A percentile compares a stretch with the other conserved stretches of the same genome.
phyloP scores from a whole-genome alignment of 2,113 vertebrate genomes.

The Dromiciops gliroides region DNA sequence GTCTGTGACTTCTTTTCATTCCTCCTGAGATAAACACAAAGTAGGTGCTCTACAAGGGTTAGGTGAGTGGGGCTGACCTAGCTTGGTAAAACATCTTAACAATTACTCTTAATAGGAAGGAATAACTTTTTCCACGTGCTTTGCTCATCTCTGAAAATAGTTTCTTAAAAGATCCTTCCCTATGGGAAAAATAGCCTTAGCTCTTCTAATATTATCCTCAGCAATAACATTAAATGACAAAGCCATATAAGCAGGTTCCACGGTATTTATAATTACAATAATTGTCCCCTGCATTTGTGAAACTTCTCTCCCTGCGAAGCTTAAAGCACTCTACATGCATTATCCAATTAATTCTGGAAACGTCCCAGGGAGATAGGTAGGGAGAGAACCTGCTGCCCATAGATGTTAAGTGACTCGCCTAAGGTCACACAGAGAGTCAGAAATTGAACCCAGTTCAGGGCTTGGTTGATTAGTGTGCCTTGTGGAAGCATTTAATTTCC shows the following conservation, averaged over 20 bases:
- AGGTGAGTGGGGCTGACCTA: neutral
- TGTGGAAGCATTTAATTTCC: neutral
- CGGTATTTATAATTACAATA: slow-evolving; percentile 57
- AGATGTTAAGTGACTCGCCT: slow-evolving; percentile 60
- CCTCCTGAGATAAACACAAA: neutral
- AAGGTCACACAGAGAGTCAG: slow-evolving; percentile 26
- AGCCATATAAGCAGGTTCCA: slow-evolving; percentile 7
- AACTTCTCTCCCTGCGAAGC: slow-evolving; percentile 61
- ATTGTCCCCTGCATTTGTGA: slow-evolving; percentile 55
- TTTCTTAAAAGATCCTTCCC: slow-evolving; percentile 42
- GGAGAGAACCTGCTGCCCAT: neutral
- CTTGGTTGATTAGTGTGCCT: neutral
- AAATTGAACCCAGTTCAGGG: neutral
- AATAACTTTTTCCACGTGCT: slow-evolving; percentile 19
- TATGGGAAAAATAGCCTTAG: slow-evolving; percentile 36
- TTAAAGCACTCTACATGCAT: slow-evolving; percentile 58
- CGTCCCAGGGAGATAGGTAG: slow-evolving; percentile 52
- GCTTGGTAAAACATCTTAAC: neutral
- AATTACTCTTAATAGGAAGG: neutral
- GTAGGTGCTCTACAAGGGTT: neutral
- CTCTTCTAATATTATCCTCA: neutral
- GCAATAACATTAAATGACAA: slow-evolving; percentile 49
- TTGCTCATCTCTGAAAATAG: slow-evolving; percentile 42
- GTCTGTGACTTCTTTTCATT: neutral
- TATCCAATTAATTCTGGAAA: slow-evolving; percentile 70